These are phyloP conservation scores for Diaperis boleti DNA, from an alignment of 2,888 invertebrate species.

Conservation along the genomic window DNA sequence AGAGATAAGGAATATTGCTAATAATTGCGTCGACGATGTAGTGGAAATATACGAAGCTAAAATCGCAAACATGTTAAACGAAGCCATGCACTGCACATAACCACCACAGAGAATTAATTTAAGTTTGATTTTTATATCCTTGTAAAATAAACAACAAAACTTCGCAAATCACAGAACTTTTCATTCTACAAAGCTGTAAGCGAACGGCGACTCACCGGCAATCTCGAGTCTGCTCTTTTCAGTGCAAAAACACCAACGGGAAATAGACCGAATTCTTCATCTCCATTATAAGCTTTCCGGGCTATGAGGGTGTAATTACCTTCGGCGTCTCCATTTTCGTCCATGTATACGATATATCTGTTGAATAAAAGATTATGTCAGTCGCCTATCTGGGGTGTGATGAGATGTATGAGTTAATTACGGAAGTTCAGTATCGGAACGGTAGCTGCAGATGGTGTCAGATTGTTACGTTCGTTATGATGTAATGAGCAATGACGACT, in stretches of 20 bases:
- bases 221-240: slow-evolving; percentile 69
- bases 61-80: slow-evolving; percentile 42
- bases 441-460: neutral
- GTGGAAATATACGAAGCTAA: slow-evolving; percentile 44
- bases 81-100: slow-evolving; percentile 47
- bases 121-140: neutral
- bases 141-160: too few species aligned
- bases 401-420: slow-evolving; percentile 8
- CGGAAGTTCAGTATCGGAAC: neutral
- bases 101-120: neutral
- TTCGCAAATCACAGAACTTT: too few species aligned
- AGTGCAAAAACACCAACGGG: slow-evolving; percentile 82
- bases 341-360: slow-evolving; percentile 93
- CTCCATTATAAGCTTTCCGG: slow-evolving; percentile 61
- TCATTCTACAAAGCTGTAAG: too few species aligned
- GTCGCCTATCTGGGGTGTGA: neutral
- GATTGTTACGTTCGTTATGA: too few species aligned
- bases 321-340: slow-evolving; percentile 91
- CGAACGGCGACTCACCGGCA: slow-evolving; percentile 78
- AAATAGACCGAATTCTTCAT: slow-evolving; percentile 75
- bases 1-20: slow-evolving; percentile 52
- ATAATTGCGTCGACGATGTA: slow-evolving; percentile 55
- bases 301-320: slow-evolving; percentile 93
- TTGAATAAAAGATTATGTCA: slow-evolving; percentile 31
- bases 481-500: too few species aligned